Evolutionary conservation across 2,113 vertebrate genomes (phyloP).

Genomic region (Mystacornis crossleyi): DNA sequence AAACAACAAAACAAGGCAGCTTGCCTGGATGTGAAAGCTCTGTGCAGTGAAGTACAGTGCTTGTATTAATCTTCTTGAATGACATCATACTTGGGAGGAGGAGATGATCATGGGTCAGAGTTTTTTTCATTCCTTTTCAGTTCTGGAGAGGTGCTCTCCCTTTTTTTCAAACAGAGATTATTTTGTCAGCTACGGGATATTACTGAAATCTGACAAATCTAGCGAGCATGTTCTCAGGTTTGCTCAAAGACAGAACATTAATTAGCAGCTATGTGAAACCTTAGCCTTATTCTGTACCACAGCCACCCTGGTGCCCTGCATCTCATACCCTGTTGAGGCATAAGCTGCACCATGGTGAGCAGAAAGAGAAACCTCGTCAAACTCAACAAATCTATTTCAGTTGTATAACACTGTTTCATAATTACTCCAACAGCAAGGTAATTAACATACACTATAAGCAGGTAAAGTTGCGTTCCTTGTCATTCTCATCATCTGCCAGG

Average conservation of each 20-base stretch:
- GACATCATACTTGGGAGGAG: not conserved
- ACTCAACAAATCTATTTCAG: not conserved
- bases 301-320: not conserved
- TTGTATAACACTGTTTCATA: not conserved
- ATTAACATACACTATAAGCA: not conserved
- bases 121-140: not conserved
- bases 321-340: not conserved
- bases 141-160: not conserved
- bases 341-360: not conserved
- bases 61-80: not conserved
- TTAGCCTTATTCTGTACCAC: not conserved
- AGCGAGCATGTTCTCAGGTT: not conserved
- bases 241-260: not conserved
- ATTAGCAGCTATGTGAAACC: not conserved
- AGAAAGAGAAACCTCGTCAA: not conserved
- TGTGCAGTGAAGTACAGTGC: not conserved
- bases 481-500: not conserved
- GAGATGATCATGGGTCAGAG: not conserved
- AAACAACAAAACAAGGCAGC: not conserved
- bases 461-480: not conserved
- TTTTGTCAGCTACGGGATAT: not conserved
- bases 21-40: not conserved
- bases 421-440: not conserved
- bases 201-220: not conserved
- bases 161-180: not conserved